phyloP scores from a whole-genome alignment of 2,113 vertebrate species.

The Eira barbara region DNA sequence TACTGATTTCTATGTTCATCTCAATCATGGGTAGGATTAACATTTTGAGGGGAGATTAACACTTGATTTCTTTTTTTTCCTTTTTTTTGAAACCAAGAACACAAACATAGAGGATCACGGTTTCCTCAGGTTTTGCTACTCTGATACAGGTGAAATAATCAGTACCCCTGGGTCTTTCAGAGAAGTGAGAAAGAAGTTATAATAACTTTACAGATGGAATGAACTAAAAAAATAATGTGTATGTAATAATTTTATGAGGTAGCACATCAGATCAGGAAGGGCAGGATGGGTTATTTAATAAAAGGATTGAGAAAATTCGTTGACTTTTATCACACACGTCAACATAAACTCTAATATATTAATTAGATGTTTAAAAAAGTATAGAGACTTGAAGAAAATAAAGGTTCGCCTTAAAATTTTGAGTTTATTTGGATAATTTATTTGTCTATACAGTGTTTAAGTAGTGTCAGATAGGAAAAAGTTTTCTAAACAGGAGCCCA shows the following conservation, averaged over 20 bases:
- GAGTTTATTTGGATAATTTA: not conserved
- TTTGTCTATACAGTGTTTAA: not conserved
- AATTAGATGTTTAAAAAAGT: not conserved
- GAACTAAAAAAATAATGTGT: constrained; percentile 12
- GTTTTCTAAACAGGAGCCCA: not conserved
- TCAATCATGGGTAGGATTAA: not conserved
- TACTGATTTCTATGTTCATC: not conserved
- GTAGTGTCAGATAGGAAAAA: not conserved
- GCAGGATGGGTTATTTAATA: not conserved
- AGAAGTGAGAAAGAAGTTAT: not conserved
- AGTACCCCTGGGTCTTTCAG: not conserved
- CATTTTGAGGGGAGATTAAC: not conserved
- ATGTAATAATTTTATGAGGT: constrained; percentile 20
- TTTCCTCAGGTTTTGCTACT: not conserved
- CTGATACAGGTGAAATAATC: not conserved
- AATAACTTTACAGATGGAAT: not conserved
- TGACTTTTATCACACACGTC: not conserved
- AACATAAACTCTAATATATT: not conserved
- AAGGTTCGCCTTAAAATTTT: not conserved
- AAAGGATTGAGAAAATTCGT: not conserved
- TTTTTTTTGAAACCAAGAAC: not conserved
- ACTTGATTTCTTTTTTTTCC: not conserved
- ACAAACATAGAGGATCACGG: not conserved
- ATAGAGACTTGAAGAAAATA: not conserved
- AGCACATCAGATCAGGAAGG: not conserved